Conservation (phyloP, 2,888 invertebrate species). For the Amblyjoppa proteus region DNA sequence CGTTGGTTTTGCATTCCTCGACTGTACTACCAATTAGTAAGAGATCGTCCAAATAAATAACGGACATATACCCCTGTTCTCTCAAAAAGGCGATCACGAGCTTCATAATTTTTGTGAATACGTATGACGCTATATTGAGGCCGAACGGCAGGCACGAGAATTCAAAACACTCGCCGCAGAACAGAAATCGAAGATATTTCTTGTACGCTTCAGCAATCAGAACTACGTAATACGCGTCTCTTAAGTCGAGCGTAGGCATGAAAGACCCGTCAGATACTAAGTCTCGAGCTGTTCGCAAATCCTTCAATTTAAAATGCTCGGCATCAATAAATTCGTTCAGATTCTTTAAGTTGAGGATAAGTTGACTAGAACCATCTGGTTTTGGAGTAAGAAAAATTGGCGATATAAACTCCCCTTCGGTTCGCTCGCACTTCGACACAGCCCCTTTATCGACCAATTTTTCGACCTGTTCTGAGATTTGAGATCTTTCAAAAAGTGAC, state of each 20-base stretch:
- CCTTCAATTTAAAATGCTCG: constrained; percentile 75
- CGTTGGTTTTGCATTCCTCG: not conserved
- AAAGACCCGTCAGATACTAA: too few relatives aligned
- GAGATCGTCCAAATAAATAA: too few relatives aligned
- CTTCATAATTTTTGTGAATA: too few relatives aligned
- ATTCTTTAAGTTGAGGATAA: constrained; percentile 71
- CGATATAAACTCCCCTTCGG: constrained; percentile 69
- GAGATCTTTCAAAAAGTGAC: constrained; percentile 45
- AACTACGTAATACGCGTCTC: too few relatives aligned
- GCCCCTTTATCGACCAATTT: constrained; percentile 50
- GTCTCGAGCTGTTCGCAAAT: constrained; percentile 59
- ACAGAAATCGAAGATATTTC: too few relatives aligned
- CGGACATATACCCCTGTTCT: too few relatives aligned
- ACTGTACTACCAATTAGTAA: not conserved
- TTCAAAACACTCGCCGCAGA: too few relatives aligned
- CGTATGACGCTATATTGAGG: too few relatives aligned
- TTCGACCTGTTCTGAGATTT: constrained; percentile 44
- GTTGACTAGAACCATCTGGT: constrained; percentile 66
- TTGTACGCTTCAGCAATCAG: too few relatives aligned
- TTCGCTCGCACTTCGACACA: constrained; percentile 22
- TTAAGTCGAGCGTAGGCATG: too few relatives aligned
- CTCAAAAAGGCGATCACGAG: too few relatives aligned
- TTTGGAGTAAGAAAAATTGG: constrained; percentile 69
- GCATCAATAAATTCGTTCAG: constrained; percentile 69
- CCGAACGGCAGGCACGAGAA: too few relatives aligned